Evolutionary conservation across 2,113 vertebrate genomes (phyloP), one percentile per base, ranked within the genome.

Genomic region (Etheostoma cragini): DNA sequence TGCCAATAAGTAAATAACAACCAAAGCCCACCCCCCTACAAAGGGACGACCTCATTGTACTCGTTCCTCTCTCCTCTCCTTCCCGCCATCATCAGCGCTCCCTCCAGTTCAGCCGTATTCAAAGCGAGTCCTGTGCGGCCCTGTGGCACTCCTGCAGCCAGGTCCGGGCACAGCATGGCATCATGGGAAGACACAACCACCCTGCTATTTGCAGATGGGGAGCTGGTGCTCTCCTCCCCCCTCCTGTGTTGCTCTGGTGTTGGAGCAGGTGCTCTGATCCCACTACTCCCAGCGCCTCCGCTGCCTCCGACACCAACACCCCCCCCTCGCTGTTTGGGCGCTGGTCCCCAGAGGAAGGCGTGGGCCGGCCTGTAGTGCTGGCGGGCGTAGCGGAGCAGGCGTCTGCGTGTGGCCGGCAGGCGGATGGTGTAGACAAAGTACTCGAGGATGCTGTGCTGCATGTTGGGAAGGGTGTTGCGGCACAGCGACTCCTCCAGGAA

Each of bases 341-440:
- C 95, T 0, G 98, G 98, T 2, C 98, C 97, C 98, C 98, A 99
- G 87, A 99, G 96, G 89, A 99, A 99, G 91, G 97, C 96, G 76
- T 98, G 97, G 5, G 96, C 92, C 0, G 98, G 98, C 0, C 58
- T 95, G 82, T 99, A 99, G 90, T 98, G 96, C 60, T 94, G 95
- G 84, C 95, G 96, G 58, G 98, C 97, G 72, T 96, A 99, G 8
- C 97, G 96, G 14, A 99, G 94, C 75, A 99, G 96, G 65, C 95
- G 96, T 1, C 98, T 95, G 78, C 98, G 96, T 78, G 97, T 96
- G 91, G 96, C 94, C 19, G 96, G 94, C 76, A 96, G 95, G 83
- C 97, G 96, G 71, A 99, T 94, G 70, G 98, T 99, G 92, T 97
- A 99, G 33, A 99, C 97, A 79, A 96, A 99, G 92, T 99, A 99